Base-by-base conservation (phyloP, 2,888 invertebrate genomes). In the Odontothrips loti region DNA sequence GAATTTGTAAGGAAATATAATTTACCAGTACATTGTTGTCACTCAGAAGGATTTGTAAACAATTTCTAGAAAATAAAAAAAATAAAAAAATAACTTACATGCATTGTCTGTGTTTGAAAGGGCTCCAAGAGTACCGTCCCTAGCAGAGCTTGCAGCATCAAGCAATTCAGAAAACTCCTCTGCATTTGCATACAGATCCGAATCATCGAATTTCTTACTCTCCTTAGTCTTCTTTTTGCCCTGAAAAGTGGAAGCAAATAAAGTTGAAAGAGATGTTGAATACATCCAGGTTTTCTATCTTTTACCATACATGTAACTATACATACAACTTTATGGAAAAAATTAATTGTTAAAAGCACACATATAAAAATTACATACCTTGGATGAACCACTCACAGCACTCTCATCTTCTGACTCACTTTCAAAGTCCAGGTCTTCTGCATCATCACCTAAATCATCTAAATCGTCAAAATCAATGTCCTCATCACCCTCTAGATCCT, bases 141-240 rank as follows among this genome's bases (percentile, higher is more conserved):
- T 91, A 6, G 91, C 90, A 79, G 91, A 90, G 0, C 94, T 93
- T 80, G 94, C 94, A 82, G 96, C 95, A 87, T 97, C 97, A 81
- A 98, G 88, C 84, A 97, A 89, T 79, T 94, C 93, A 0, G 96
- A 93, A 89, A 97, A 97, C 88, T 96, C 93, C 87, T 96, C 96
- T 0, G 95, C 95, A 0, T 95, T 93, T 3, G 95, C 94, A 88
- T 96, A 96, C 58, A 95, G 84, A 80, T 87, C 86, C n/a, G 84
- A 85, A 79, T 86, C 85, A 20, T 84, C 83, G 29, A 80, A 81
- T 58, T 48, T 58, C 48, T 79, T 79, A 63, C 80, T 82, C 79
- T 82, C 81, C 80, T 82, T 81, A 6, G 15, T 1, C 9, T 75
- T 75, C 68, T 68, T 68, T 23, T n/a, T 68, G 12, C 68, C 68